Base-by-base conservation (phyloP, 2,888 invertebrate species). In the Hydroisotoma schaefferi region DNA sequence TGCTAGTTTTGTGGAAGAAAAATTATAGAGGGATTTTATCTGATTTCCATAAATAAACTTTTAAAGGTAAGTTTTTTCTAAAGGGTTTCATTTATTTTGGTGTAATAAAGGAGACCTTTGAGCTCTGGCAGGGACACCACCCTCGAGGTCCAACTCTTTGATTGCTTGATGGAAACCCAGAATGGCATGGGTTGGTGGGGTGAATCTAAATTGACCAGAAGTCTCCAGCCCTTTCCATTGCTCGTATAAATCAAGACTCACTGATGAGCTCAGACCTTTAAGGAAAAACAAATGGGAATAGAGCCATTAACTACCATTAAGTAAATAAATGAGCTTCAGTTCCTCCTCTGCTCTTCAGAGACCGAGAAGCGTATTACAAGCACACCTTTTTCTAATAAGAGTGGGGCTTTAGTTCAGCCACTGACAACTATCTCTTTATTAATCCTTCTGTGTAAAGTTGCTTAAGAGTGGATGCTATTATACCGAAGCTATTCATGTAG, bases 191-290 rank as follows among this genome's bases (percentile, higher is more conserved):
- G 79, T 80, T 20, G 80, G 78, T 8, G 80, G 80, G 2, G 80
- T 80, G 71, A 80, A 80, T 10, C 80, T 75, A 71, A 80, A 80
- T 74, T 80, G 79, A 2, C 76, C 77, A 28, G 73, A 75, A n/a
- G 71, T 69, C 61, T 79, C 77, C 54, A 80, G 70, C 18, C 74
- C 75, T 28, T 74, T 73, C 64, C 76, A 76, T 70, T 80, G 80
- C 53, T 77, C 78, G 63, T 74, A 75, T 44, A 79, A 70, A 71
- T 80, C 80, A 60, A 80, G 67, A 58, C 76, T 75, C 28, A 78
- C 64, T 55, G 77, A 77, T 20, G 75, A 68, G 2, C 77, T 74
- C 57, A 76, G 74, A 27, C 77, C 78, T 78, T 44, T 23, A 59
- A 40, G 15, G 23, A 52, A 27, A 53, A 8, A 25, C 6, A 46